phyloP scores from a whole-genome alignment of 2,113 vertebrate genomes.

The Arothron firmamentum region DNA sequence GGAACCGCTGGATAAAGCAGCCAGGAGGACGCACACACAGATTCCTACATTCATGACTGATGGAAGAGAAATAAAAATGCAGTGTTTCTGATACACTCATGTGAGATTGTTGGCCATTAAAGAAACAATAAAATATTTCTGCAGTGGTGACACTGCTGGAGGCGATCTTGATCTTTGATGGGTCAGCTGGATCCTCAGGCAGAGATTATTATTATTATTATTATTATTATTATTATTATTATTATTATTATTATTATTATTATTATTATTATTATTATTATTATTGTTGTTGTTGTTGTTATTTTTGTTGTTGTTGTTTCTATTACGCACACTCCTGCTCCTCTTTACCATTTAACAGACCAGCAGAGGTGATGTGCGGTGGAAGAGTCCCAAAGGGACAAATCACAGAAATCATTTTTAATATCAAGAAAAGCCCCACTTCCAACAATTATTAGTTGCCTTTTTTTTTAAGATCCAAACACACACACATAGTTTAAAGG shows the following conservation, averaged over 20 bases:
- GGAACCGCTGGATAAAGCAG: constrained; percentile 64
- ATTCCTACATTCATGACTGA: constrained; percentile 75
- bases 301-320: background rate
- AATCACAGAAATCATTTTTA: constrained; percentile 17
- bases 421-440: background rate
- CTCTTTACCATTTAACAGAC: background rate
- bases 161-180: constrained; percentile 15
- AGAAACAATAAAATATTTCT: constrained; percentile 32
- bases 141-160: background rate
- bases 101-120: no score
- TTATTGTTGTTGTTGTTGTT: no score
- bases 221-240: no score
- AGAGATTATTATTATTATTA: constrained; percentile 21
- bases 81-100: background rate
- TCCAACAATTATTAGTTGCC: no score
- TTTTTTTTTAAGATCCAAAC: no score
- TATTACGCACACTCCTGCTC: background rate
- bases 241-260: constrained; percentile 11
- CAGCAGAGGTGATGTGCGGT: background rate
- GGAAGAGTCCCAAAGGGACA: constrained; percentile 22
- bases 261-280: constrained; percentile 8
- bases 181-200: constrained; percentile 8
- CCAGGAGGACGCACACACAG: constrained; percentile 73
- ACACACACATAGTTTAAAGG: no score
- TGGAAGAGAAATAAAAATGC: background rate